Conservation (phyloP, 2,888 invertebrate species). For the Charanyca ferruginea region DNA sequence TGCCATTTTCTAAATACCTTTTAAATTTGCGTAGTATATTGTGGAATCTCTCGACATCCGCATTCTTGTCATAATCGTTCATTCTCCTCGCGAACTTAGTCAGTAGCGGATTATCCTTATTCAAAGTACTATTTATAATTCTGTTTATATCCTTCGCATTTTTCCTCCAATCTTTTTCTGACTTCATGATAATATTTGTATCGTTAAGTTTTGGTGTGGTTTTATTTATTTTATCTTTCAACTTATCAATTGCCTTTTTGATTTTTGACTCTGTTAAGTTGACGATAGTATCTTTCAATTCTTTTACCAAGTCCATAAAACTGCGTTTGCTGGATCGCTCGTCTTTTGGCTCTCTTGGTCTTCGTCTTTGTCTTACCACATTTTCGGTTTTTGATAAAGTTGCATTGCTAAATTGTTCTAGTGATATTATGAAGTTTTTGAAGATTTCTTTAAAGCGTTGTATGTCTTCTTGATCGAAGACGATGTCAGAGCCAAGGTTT, state of each 20-base stretch:
- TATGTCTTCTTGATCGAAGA: constrained; percentile 52
- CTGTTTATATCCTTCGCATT: not conserved
- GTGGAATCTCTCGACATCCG: constrained; percentile 9
- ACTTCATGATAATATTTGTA: not conserved
- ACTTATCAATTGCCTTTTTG: no score
- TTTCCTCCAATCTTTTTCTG: not conserved
- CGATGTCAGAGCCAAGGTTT: constrained; percentile 53
- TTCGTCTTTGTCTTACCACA: not conserved
- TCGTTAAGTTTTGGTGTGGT: no score
- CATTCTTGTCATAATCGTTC: constrained; percentile 22
- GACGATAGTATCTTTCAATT: no score
- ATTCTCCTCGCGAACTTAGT: constrained; percentile 11
- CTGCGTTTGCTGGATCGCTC: no score
- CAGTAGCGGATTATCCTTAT: not conserved
- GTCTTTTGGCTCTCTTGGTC: not conserved
- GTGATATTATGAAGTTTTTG: constrained; percentile 9
- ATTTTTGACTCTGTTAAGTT: no score
- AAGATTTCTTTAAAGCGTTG: constrained; percentile 20
- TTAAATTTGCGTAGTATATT: constrained; percentile 28
- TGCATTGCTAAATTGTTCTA: not conserved
- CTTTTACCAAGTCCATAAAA: no score
- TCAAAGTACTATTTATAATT: not conserved
- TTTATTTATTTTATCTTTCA: no score
- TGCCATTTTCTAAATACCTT: not conserved
- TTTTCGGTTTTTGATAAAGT: not conserved